Evolutionary conservation across 1,140 invertebrate species (phyloP), one percentile per base, ranked within the genome.

Genomic region (Dendroctonus valens): DNA sequence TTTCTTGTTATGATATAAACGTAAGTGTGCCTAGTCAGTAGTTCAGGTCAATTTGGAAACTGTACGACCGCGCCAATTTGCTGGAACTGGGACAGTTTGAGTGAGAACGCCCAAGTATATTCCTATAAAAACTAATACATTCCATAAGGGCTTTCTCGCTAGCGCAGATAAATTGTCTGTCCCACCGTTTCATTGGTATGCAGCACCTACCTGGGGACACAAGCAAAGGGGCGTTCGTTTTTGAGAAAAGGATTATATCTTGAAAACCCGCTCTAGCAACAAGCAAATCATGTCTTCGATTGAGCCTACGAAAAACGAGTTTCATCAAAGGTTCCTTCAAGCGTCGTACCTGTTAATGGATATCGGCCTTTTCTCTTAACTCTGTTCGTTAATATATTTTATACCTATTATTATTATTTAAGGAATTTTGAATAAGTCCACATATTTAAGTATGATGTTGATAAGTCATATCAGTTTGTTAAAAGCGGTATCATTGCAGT

Each of bases 391-490:
- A 70, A 67, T 71, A 69, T 65, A 69, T 72, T 70, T 70, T 69
- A 64, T 70, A 73, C 69, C 69, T 74, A 71, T 75, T 73, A 72
- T 73, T 73, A 68, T 72, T 69, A 67, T 73, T 73, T 69, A 66
- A 69, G 66, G 67, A 64, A 65, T 68, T n/a, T 71, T 70, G 72
- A 61, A 51, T 72, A 73, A 72, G 70, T 76, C 70, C 73, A 70
- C 48, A 59, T 72, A 65, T 71, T 75, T 75, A 73, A 78, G 77
- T 78, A 78, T 73, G 74, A 78, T 73, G 74, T 78, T 76, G 72
- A 78, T 77, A 74, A 77, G 73, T 78, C 77, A 78, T 78, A 78
- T 78, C 77, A 78, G 76, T 78, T 78, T 78, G 77, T 78, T 78
- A 77, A 70, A 71, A 75, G 76, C 75, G 76, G 76, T 78, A 78